These are phyloP conservation scores for Amphipoea lucens DNA, from an alignment of 2,888 invertebrate genomes.

Conservation along the genomic window DNA sequence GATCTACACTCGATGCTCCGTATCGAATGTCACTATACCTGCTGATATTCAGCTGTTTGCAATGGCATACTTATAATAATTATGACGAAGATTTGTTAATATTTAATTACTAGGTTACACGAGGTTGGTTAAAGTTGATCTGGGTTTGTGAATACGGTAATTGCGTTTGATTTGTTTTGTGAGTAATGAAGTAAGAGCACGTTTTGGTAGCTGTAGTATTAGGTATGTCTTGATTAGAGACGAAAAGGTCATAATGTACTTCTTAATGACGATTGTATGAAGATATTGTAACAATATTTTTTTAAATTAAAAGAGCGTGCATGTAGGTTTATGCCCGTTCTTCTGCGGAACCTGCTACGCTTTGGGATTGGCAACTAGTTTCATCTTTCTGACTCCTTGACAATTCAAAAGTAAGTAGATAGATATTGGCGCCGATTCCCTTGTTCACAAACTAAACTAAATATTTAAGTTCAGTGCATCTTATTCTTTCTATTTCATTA, in stretches of 20 bases:
- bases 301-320: neutral
- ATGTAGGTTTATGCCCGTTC: neutral
- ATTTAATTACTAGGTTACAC: slow-evolving; percentile 43
- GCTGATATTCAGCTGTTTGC: slow-evolving; percentile 20
- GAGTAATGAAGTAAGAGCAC: neutral
- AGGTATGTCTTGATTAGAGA: neutral
- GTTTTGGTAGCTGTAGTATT: neutral
- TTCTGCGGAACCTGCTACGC: neutral
- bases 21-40: slow-evolving; percentile 54
- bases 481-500: too few relatives aligned
- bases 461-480: too few relatives aligned
- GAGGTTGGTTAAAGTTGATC: slow-evolving; percentile 2
- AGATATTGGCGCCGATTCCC: too few relatives aligned
- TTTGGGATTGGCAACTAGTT: neutral
- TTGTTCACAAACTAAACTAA: too few relatives aligned
- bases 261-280: neutral
- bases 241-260: neutral
- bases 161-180: neutral
- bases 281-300: neutral
- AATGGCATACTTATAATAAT: slow-evolving; percentile 3
- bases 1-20: slow-evolving; percentile 43
- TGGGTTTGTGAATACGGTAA: slow-evolving; percentile 19
- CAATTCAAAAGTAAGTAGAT: neutral
- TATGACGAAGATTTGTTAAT: slow-evolving; percentile 14
- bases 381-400: neutral